phyloP scores from a whole-genome alignment of 2,113 vertebrate species.

The Gadus chalcogrammus region DNA sequence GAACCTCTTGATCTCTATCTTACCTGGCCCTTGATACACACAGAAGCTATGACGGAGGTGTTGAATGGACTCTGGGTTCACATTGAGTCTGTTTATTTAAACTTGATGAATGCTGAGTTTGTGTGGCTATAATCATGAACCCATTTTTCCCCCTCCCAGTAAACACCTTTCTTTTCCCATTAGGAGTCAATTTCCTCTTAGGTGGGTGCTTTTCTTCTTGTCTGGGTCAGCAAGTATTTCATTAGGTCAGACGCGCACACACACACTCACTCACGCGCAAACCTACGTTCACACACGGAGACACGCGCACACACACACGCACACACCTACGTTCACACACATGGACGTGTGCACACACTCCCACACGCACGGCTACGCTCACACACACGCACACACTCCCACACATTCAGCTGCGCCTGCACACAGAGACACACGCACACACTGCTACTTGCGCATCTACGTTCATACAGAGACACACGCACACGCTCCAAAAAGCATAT shows the following conservation, averaged over 20 bases:
- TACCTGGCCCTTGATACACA: too few relatives aligned
- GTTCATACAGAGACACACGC: background rate
- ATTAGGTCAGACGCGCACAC: background rate
- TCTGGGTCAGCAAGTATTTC: background rate
- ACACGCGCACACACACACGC: background rate
- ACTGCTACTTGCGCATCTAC: background rate
- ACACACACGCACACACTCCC: background rate
- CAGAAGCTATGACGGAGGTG: too few relatives aligned
- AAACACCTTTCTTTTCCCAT: background rate
- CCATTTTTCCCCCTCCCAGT: background rate
- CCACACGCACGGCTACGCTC: background rate
- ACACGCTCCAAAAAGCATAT: background rate
- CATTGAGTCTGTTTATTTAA: background rate
- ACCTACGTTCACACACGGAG: background rate
- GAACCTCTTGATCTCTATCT: too few relatives aligned
- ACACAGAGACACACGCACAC: background rate
- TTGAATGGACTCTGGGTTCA: too few relatives aligned
- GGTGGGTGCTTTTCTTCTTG: background rate
- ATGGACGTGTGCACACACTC: background rate
- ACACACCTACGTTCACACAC: background rate
- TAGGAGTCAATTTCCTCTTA: background rate
- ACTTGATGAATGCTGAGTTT: background rate
- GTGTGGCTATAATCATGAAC: background rate
- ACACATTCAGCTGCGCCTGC: background rate
- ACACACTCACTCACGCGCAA: background rate